These are phyloP conservation scores for Heliconius eleuchia DNA, from an alignment of 1,140 invertebrate species.

Conservation along the genomic window DNA sequence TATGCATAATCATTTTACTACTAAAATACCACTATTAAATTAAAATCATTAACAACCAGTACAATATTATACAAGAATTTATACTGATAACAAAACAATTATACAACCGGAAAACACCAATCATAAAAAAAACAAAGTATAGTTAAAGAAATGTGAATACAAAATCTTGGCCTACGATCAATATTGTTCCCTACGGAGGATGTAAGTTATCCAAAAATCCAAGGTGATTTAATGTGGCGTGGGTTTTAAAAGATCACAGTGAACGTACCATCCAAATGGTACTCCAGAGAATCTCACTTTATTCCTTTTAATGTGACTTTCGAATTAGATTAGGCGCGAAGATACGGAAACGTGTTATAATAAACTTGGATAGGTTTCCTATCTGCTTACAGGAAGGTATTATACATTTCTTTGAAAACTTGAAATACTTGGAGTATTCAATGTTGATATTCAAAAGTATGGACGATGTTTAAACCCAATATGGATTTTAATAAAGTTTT, in stretches of 20 bases:
- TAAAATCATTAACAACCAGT: too few relatives aligned
- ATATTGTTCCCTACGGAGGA: constrained; percentile 55
- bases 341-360: constrained; percentile 42
- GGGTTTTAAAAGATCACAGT: constrained; percentile 47
- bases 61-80: too few relatives aligned
- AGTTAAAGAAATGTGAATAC: constrained; percentile 16
- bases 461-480: not conserved
- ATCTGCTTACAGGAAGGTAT: constrained; percentile 11
- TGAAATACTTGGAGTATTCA: not conserved
- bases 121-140: not conserved
- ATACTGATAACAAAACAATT: too few relatives aligned
- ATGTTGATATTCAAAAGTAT: not conserved
- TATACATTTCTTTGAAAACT: constrained; percentile 22
- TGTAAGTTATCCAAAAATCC: constrained; percentile 67
- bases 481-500: not conserved
- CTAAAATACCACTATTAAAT: too few relatives aligned
- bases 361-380: constrained; percentile 28
- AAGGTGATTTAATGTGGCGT: constrained; percentile 62
- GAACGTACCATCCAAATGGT: constrained; percentile 39
- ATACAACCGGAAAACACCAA: not conserved
- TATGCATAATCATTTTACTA: too few relatives aligned
- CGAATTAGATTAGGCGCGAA: constrained; percentile 43
- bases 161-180: constrained; percentile 56
- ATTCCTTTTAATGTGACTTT: constrained; percentile 44
- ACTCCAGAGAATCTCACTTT: constrained; percentile 48